These are phyloP conservation scores for Acronicta psi DNA, from an alignment of 2,888 invertebrate genomes.

Conservation along the genomic window DNA sequence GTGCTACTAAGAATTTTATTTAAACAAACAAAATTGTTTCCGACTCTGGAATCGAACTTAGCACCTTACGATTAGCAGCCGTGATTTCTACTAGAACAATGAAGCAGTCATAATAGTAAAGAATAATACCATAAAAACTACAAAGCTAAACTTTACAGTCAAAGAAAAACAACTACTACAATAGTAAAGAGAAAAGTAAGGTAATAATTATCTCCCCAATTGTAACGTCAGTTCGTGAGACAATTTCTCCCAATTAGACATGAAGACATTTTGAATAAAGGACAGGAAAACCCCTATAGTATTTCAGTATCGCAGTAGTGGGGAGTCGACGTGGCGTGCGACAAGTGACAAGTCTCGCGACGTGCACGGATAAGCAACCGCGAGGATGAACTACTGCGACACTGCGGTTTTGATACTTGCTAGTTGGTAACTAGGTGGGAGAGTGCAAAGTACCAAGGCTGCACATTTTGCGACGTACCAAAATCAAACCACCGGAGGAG, in stretches of 20 bases:
- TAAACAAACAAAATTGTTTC: no score
- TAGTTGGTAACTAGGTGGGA: not conserved
- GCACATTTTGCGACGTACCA: no score
- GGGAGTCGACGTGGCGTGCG: slow-evolving; percentile 77
- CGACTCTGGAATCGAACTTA: no score
- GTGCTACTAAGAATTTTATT: no score
- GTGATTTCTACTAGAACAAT: no score
- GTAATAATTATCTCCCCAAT: slow-evolving; percentile 40
- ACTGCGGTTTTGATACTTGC: slow-evolving; percentile 67
- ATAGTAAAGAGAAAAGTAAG: slow-evolving; percentile 16
- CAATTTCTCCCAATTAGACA: slow-evolving; percentile 58
- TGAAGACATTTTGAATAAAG: slow-evolving; percentile 67
- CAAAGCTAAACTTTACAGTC: not conserved
- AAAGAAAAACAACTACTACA: slow-evolving; percentile 11
- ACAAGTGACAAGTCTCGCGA: slow-evolving; percentile 83
- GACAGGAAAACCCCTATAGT: slow-evolving; percentile 72
- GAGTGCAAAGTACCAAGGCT: no score
- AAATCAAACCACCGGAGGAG: no score
- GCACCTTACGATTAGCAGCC: no score
- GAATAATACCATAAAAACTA: no score
- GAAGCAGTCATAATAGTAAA: no score
- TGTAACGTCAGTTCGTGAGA: slow-evolving; percentile 47
- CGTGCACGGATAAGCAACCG: slow-evolving; percentile 81
- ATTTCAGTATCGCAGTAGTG: slow-evolving; percentile 71
- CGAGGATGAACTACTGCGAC: slow-evolving; percentile 60